Conservation (phyloP, 2,888 invertebrate genomes). For the Heteromyza rotundicornis region DNA sequence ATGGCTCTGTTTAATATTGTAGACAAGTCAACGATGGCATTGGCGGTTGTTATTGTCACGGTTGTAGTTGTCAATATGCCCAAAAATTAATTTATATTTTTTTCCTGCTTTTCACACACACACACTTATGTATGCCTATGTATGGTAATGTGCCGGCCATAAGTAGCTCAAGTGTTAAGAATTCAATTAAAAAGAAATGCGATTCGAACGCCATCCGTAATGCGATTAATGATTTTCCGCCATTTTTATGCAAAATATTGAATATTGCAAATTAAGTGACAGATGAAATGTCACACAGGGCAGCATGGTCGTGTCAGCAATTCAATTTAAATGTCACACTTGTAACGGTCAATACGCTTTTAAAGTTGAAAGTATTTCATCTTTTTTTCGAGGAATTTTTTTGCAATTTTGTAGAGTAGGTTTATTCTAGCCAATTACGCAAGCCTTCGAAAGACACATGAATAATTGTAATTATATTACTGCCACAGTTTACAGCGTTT, state of each 20-base stretch:
- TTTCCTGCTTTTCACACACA: too few species aligned
- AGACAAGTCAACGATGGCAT: background rate
- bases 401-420: too few species aligned
- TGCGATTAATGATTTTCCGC: constrained; percentile 55
- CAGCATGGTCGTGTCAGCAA: background rate
- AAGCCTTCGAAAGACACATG: too few species aligned
- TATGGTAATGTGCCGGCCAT: constrained; percentile 51
- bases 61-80: constrained; percentile 55
- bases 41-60: constrained; percentile 34
- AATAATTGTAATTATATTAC: too few species aligned
- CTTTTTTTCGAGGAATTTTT: too few species aligned
- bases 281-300: background rate
- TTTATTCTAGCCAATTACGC: too few species aligned
- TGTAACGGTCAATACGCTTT: too few species aligned
- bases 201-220: constrained; percentile 30
- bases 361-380: too few species aligned
- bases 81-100: too few species aligned
- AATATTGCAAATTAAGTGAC: background rate
- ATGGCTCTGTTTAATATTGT: constrained; percentile 34
- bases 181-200: constrained; percentile 54
- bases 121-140: too few species aligned
- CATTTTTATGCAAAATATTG: constrained; percentile 53
- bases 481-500: too few species aligned
- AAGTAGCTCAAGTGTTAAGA: constrained; percentile 58
- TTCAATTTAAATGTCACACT: background rate